Base-by-base conservation (phyloP, 2,797 vertebrate genomes). In the Hephaestus fuliginosus region DNA sequence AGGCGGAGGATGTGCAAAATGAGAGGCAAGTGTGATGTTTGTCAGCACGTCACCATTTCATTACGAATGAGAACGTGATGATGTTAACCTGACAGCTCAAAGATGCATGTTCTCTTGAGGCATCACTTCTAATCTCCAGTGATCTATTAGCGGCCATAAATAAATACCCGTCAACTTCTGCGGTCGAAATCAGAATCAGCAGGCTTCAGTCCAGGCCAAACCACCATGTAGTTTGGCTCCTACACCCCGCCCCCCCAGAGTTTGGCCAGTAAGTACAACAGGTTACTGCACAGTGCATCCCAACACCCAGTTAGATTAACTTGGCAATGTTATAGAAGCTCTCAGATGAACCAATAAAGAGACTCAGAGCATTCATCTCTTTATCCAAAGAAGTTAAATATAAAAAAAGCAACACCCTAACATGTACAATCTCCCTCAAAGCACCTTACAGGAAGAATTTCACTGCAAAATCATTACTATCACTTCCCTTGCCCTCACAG, bases 11-110 rank as follows among this genome's bases (percentile, higher is more conserved):
- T 58, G 70, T 68, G 61, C 53, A 71, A 80, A 81, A 79, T 30
- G 6, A 72, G 74, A 74, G 69, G 69, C 53, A 60, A n/a, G 56
- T 58, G 63, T 66, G 48, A 80, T 74, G 60, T 86, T 80, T 86
- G 74, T 78, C 64, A 33, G 51, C 52, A 7, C 3, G 43, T 64
- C 69, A 58, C n/a, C 63, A 72, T 72, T 81, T 69, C 48, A 70
- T 76, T 64, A 63, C 15, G 46, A 80, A 81, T 52, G 71, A 78
- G 77, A 76, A 66, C 8, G 33, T 17, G 56, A 77, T 63, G 71
- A 83, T 74, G 73, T 84, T 56, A 69, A 36, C 39, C 22, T 55
- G 30, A 80, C 69, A 48, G 66, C 63, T 78, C 57, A 63, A 51
- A 81, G 72, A 64, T 43, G 48, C 43, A 33, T 30, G 25, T 30